Evolutionary conservation across 2,797 vertebrate species (phyloP).

Genomic region (Zenarchopterus dispar): DNA sequence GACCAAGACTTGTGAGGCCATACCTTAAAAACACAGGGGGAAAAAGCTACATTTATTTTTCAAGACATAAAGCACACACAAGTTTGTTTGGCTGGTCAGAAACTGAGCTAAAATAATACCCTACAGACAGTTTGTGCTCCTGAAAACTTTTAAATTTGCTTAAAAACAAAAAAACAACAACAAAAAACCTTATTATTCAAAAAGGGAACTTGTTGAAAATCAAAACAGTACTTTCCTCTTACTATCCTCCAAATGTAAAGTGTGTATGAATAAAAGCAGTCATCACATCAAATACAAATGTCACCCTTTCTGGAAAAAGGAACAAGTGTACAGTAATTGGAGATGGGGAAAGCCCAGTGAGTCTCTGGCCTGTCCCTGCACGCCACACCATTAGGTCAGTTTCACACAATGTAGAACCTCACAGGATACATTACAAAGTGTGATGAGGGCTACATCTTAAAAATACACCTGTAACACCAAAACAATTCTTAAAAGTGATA

Average conservation of each 20-base stretch:
- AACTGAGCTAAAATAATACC: not conserved
- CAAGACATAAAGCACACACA: not conserved
- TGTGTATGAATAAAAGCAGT: conserved; percentile 2
- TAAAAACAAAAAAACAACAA: not conserved
- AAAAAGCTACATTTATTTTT: not conserved
- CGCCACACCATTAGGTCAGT: conserved; percentile 48
- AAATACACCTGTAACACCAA: conserved; percentile 9
- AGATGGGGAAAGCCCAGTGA: conserved; percentile 61
- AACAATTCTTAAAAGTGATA: conserved; percentile 2
- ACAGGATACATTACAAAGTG: conserved; percentile 27
- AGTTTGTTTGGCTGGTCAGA: not conserved
- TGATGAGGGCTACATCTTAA: conserved; percentile 30
- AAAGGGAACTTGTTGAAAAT: conserved; percentile 4
- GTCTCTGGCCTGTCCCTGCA: conserved; percentile 47
- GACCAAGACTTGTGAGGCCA: conserved; percentile 98
- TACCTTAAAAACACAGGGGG: conserved; percentile 81
- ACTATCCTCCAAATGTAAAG: not conserved
- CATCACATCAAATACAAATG: conserved; percentile 18
- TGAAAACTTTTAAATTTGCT: not conserved
- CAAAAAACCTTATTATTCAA: not conserved
- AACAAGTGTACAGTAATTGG: conserved; percentile 59
- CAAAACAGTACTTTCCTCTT: not conserved
- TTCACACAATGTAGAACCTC: conserved; percentile 55
- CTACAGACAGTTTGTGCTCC: not conserved
- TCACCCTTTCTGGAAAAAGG: conserved; percentile 53